Conservation (phyloP, 2,113 vertebrate species). For the Lepus timidus region DNA sequence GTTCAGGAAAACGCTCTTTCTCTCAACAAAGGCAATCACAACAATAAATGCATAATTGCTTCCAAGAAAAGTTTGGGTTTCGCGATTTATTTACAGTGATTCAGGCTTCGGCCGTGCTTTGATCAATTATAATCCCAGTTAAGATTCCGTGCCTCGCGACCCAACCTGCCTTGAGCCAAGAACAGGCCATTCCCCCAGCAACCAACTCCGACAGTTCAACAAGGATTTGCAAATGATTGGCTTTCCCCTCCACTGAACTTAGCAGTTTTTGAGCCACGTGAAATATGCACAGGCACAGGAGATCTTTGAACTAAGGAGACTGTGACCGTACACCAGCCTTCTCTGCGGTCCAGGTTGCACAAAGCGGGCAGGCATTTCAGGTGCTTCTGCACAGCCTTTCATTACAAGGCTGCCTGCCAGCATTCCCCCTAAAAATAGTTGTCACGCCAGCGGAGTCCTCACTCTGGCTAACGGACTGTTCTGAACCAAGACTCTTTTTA, state of each 20-base stretch:
- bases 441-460: constrained; percentile 64
- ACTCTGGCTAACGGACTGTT: constrained; percentile 59
- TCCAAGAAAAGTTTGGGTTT: background rate
- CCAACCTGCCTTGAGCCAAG: background rate
- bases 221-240: background rate
- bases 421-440: constrained; percentile 78
- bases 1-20: constrained; percentile 9
- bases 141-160: background rate
- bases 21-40: background rate
- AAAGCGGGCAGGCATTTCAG: constrained; percentile 53
- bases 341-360: background rate
- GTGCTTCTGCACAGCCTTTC: constrained; percentile 61
- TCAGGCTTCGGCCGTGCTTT: background rate
- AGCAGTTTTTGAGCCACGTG: background rate
- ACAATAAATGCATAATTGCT: background rate
- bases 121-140: background rate
- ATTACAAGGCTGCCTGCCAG: constrained; percentile 77
- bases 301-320: constrained; percentile 64
- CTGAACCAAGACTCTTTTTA: constrained; percentile 69
- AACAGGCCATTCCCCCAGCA: constrained; percentile 5
- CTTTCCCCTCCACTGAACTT: background rate
- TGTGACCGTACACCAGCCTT: background rate
- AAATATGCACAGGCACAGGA: constrained; percentile 23
- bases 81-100: background rate
- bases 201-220: background rate